Conservation (phyloP, 1,140 invertebrate genomes). For the Drosophila rufa region DNA sequence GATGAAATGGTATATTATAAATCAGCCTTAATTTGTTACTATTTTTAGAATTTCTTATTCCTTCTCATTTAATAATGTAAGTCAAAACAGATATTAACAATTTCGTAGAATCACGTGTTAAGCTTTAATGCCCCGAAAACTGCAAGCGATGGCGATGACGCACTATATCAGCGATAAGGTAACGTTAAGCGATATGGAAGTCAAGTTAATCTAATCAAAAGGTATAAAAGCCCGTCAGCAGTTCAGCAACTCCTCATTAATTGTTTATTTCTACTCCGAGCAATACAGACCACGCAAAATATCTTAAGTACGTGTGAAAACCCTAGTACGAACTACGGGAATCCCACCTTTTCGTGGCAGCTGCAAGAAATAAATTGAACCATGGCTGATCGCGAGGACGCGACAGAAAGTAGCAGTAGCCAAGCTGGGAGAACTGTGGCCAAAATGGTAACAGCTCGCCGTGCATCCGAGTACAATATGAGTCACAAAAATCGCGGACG, state of each 20-base stretch:
- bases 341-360: neutral
- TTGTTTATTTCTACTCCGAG: neutral
- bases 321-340: too few species aligned
- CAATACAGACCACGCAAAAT: neutral
- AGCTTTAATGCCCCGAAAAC: too few species aligned
- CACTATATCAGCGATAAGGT: neutral
- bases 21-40: too few species aligned
- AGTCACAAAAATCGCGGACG: conserved; percentile 91
- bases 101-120: too few species aligned
- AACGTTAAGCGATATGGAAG: neutral
- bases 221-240: neutral
- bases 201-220: neutral
- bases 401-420: neutral
- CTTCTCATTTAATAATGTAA: too few species aligned
- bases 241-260: neutral
- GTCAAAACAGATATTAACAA: too few species aligned
- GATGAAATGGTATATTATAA: too few species aligned
- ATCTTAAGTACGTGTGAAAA: neutral
- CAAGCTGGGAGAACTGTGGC: conserved; percentile 72
- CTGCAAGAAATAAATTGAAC: neutral
- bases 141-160: neutral
- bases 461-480: conserved; percentile 94
- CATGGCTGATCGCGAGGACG: too few species aligned
- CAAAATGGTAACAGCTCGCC: conserved; percentile 88
- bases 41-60: too few species aligned